phyloP scores from a whole-genome alignment of 2,888 invertebrate genomes.

The Slavum lentiscoides region DNA sequence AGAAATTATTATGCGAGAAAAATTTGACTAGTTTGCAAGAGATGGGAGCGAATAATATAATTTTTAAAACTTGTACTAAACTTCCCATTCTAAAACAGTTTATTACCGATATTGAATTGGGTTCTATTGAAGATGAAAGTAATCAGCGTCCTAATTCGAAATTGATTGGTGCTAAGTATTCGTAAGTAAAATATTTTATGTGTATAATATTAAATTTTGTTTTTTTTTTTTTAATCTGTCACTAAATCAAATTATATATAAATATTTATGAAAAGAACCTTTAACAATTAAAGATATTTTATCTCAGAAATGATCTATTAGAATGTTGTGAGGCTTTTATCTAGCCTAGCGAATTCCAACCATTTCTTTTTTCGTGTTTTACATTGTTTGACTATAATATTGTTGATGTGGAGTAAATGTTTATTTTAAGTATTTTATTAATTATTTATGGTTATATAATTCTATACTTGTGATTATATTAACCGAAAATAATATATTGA shows the following conservation, averaged over 20 bases:
- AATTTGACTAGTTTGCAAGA: conserved; percentile 79
- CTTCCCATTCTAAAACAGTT: conserved; percentile 72
- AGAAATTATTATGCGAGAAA: conserved; percentile 78
- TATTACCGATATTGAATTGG: conserved; percentile 61
- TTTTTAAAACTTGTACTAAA: conserved; percentile 79
- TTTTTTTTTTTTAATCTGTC: too few species aligned
- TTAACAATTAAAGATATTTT: too few species aligned
- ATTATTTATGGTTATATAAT: not conserved
- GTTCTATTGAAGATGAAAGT: conserved; percentile 67
- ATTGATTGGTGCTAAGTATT: conserved; percentile 25
- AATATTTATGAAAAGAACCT: too few species aligned
- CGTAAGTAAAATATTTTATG: conserved; percentile 23
- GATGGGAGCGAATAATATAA: conserved; percentile 77
- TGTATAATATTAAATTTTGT: too few species aligned
- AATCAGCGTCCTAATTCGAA: conserved; percentile 58
- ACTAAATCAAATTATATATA: too few species aligned
- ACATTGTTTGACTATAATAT: not conserved
- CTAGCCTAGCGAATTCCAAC: not conserved
- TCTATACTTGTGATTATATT: too few species aligned
- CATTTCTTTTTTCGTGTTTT: too few species aligned
- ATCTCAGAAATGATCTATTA: too few species aligned
- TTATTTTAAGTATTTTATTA: not conserved
- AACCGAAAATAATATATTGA: too few species aligned
- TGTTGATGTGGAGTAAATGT: not conserved
- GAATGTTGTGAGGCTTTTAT: too few species aligned